Evolutionary conservation across 2,888 invertebrate genomes (phyloP).

Genomic region (Dinocampus coccinellae): DNA sequence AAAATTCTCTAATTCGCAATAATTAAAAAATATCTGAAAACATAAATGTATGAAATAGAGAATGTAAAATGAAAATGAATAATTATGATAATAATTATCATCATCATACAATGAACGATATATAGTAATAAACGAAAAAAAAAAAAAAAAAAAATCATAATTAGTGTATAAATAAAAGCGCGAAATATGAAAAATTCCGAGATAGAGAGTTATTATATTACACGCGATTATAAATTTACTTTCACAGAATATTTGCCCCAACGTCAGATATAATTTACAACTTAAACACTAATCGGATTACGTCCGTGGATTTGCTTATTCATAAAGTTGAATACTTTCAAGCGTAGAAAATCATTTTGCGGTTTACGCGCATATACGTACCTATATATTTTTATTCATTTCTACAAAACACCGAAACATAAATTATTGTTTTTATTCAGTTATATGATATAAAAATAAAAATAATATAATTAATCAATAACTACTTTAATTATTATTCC

Average conservation of each 20-base stretch:
- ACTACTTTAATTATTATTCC: too few species aligned
- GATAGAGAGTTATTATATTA: slow-evolving; percentile 8
- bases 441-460: neutral
- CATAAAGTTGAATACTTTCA: slow-evolving; percentile 39
- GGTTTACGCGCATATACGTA: slow-evolving; percentile 19
- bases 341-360: slow-evolving; percentile 29
- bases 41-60: too few species aligned
- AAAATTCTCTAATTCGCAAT: too few species aligned
- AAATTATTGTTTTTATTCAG: neutral
- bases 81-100: too few species aligned
- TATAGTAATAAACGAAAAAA: neutral
- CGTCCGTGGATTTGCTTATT: slow-evolving; percentile 42
- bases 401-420: neutral
- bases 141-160: neutral
- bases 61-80: too few species aligned
- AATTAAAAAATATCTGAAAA: too few species aligned
- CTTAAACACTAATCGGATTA: slow-evolving; percentile 45
- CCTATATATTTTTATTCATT: neutral
- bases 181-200: neutral
- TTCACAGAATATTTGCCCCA: slow-evolving; percentile 36
- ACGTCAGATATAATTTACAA: slow-evolving; percentile 37
- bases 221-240: slow-evolving; percentile 17
- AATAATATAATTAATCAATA: neutral
- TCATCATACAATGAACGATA: too few species aligned
- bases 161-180: neutral